Evolutionary conservation across 1,140 invertebrate species (phyloP), one percentile per base, ranked within the genome.

Genomic region (Piezodorus guildinii): DNA sequence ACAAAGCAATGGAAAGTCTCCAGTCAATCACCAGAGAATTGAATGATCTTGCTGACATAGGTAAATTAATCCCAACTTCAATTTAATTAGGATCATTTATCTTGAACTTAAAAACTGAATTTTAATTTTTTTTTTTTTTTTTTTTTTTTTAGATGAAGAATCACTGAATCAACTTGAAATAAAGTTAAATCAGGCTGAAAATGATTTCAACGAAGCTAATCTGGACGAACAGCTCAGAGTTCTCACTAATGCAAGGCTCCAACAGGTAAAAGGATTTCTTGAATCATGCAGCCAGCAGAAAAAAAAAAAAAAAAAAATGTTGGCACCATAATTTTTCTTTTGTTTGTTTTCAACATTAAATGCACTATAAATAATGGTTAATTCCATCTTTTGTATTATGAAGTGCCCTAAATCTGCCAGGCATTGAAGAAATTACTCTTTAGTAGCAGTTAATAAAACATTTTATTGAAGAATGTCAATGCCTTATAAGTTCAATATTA

Each of bases 31-130:
- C 44, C 10, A 21, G 30, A 30, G 43, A 62, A n/a, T 23, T 62
- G 5, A 52, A 52, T 52, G 61, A 62, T 23, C 19, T 62, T 30
- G 61, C 21, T 2, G 61, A 62, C 44, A 62, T 62, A 27, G 61
- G 61, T 62, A 30, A 30, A 2, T 27, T 3, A 27, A 25, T 10
- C 12, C 12, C 9, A 5, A 39, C 34, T 10, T 10, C 6, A 39
- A 39, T 5, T 10, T 39, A 10, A 10, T 39, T 8, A 39, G 34
- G 34, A 39, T 39, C 8, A 52, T 21, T 5, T 15, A 52, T 17
- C 23, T 21, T n/a, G n/a, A 15, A 6, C 17, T 19, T 8, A 21
- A 15, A 10, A 2, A 16, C 23, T 52, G 2, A 27, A 6, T 2
- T 58, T 27, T 58, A 58, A 43, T 60, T 2, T 14, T 39, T 17